Base-by-base conservation (phyloP, 2,888 invertebrate species). In the Ashinkailepas kermadecensis region DNA sequence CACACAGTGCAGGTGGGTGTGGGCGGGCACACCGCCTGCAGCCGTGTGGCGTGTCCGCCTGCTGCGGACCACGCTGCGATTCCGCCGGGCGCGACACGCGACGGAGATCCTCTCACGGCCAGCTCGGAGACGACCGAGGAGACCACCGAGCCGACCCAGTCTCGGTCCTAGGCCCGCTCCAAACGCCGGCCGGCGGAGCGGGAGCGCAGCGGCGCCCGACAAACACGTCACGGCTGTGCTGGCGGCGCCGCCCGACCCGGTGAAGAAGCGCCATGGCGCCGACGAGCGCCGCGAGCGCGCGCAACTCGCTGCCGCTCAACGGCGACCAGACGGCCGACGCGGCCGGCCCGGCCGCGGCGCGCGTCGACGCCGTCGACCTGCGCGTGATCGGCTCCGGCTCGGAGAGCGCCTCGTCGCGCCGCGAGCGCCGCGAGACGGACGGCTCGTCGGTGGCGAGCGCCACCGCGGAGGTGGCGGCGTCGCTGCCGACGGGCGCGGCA, bases 151-250 rank as follows among this genome's bases (percentile, higher is more conserved):
- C 25, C 70, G 6, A 21, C 56, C 54, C 56, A 74, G 74, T 3
- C 21, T 4, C 54, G 56, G 8, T 56, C 18, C 74, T 56, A 74
- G 74, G 74, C 56, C 9, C 74, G 74, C 59, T 59, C 59, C 56
- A 74, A 74, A 13, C 74, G 78, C 56, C 65, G 62, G 56, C 62
- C 81, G 8, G 62, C 67, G 13, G 74, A 62, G 70, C 78, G 56
- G 11, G 81, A 74, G 90, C 86, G 88, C 91, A 86, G 89, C 91
- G 70, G 88, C n/a, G 87, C 74, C 87, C 86, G 59, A 87, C 88
- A 23, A 89, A 23, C 92, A 92, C 86, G 88, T 88, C 85, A 86
- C 88, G 67, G 91, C 92, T 0, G 92, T 92, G 87, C 88, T 91
- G 1, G 87, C 89, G 83, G 88, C 89, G 81, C 90, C 92, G 85